Conservation (phyloP, 1,140 invertebrate genomes). For the Drosophila nannoptera region DNA sequence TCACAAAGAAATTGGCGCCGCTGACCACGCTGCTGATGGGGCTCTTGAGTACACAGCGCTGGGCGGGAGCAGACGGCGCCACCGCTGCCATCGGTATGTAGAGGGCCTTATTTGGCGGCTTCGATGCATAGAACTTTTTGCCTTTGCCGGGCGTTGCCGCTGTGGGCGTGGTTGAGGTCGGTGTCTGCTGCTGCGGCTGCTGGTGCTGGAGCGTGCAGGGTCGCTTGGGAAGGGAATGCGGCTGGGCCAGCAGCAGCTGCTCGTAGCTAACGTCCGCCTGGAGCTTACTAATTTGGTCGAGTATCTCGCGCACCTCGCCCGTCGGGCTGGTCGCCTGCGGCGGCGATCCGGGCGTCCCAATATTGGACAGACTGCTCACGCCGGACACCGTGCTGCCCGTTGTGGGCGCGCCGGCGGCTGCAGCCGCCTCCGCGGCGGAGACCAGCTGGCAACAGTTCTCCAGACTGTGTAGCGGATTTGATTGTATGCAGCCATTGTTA, state of each 20-base stretch:
- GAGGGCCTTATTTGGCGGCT: conserved; percentile 68
- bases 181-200: background rate
- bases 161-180: conserved; percentile 13
- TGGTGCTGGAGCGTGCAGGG: conserved; percentile 36
- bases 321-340: conserved; percentile 89
- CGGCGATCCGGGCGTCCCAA: conserved; percentile 84
- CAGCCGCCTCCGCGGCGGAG: conserved; percentile 1
- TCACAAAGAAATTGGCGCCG: conserved; percentile 66
- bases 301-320: conserved; percentile 83
- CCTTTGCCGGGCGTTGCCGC: conserved; percentile 31
- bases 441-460: conserved; percentile 69
- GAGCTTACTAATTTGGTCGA: conserved; percentile 85
- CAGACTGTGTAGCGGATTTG: conserved; percentile 70
- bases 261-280: conserved; percentile 79
- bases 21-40: conserved; percentile 70
- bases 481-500: conserved; percentile 64
- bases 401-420: conserved; percentile 30
- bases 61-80: conserved; percentile 42
- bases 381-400: conserved; percentile 83
- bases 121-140: conserved; percentile 66
- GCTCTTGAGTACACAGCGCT: conserved; percentile 70
- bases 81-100: conserved; percentile 73
- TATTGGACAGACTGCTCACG: conserved; percentile 83
- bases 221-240: conserved; percentile 26
- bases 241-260: conserved; percentile 63